These are phyloP conservation scores for Aproaerema taeniolella DNA, from an alignment of 2,888 invertebrate genomes.

Conservation along the genomic window DNA sequence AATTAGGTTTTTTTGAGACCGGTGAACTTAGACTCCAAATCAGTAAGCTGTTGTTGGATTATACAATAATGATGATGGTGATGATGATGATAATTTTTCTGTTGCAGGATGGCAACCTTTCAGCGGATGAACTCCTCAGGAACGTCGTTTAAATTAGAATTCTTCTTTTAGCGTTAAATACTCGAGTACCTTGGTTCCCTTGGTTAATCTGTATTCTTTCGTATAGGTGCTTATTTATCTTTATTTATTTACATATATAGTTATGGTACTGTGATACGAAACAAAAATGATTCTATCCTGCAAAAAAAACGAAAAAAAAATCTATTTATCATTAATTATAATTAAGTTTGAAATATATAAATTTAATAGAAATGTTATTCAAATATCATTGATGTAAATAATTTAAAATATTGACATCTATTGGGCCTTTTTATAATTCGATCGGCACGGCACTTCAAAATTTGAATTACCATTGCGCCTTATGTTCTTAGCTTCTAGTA, in stretches of 20 bases:
- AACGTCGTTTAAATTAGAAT: conserved; percentile 51
- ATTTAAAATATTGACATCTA: no score
- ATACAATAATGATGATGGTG: no score
- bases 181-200: conserved; percentile 32
- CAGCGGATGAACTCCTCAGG: conserved; percentile 75
- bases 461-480: no score
- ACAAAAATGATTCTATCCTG: conserved; percentile 28
- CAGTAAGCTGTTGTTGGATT: no score
- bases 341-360: conserved; percentile 8
- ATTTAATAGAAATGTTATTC: conserved; percentile 26
- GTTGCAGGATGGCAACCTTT: conserved; percentile 75
- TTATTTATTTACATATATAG: conserved; percentile 37
- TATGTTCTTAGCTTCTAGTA: no score
- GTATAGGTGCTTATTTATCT: conserved; percentile 30
- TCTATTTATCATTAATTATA: no score
- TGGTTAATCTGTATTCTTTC: conserved; percentile 35
- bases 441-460: no score
- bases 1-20: no score
- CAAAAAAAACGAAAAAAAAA: conserved; percentile 28
- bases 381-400: conserved; percentile 51
- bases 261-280: conserved; percentile 65
- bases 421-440: no score
- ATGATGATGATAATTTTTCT: no score
- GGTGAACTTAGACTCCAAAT: no score
- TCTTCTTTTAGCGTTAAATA: conserved; percentile 25